Conservation (phyloP, 37 sponge, comb jelly and placozoan species). For the Chondrosia reniformis region DNA sequence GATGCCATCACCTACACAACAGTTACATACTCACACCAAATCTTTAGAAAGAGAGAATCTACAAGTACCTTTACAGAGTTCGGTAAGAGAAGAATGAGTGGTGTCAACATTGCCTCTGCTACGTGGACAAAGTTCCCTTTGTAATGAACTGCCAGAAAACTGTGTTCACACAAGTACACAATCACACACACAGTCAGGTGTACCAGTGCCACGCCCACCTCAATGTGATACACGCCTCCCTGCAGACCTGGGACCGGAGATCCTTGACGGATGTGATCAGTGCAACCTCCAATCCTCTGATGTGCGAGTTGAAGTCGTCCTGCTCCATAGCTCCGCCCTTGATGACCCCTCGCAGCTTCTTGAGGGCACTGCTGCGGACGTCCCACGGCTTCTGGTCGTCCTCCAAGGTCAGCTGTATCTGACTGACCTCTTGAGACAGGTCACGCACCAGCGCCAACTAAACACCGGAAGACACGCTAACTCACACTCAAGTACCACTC, state of each 20-base stretch:
- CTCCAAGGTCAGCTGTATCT: slow-evolving; percentile 14
- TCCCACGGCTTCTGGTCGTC: slow-evolving; percentile 48
- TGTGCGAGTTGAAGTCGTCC: slow-evolving; percentile 26
- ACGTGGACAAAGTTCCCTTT: slow-evolving; percentile 35
- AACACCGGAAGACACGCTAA: too few species aligned
- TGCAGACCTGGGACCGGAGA: slow-evolving; percentile 62
- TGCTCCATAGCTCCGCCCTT: slow-evolving; percentile 41
- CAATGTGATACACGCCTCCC: slow-evolving; percentile 73
- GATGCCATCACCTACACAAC: slow-evolving; percentile 56
- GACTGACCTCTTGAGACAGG: slow-evolving; percentile 21
- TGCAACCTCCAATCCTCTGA: slow-evolving; percentile 28
- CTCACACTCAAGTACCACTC: too few species aligned
- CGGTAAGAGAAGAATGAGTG: slow-evolving; percentile 54
- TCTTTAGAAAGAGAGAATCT: not conserved
- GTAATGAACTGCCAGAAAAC: slow-evolving; percentile 37
- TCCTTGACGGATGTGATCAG: slow-evolving; percentile 57
- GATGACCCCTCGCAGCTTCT: slow-evolving; percentile 43
- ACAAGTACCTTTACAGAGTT: slow-evolving; percentile 68
- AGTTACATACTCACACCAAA: not conserved
- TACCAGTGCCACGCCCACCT: slow-evolving; percentile 16
- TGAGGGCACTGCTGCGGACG: slow-evolving; percentile 38
- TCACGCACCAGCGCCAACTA: slow-evolving; percentile 54
- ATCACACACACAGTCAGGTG: not conserved
- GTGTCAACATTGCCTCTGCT: slow-evolving; percentile 52
- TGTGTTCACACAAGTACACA: slow-evolving; percentile 11